A percentile compares a stretch with the other conserved stretches of the same genome.
phyloP scores from a whole-genome alignment of 2,888 invertebrate genomes.

The Beris chalybata region DNA sequence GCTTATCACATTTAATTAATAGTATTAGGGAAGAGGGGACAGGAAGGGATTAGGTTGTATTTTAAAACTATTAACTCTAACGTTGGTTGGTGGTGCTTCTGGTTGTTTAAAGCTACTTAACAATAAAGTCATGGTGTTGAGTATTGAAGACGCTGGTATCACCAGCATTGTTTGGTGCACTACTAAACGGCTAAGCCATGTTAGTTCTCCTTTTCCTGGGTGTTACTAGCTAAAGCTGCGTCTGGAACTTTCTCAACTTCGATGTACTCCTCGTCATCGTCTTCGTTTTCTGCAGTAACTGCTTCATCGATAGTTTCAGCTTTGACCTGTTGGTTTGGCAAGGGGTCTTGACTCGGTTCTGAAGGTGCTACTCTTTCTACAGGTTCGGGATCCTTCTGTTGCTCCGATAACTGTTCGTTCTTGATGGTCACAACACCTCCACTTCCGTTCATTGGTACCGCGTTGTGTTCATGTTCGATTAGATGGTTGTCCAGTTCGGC shows the following conservation, averaged over 20 bases:
- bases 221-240: slow-evolving; percentile 7
- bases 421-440: slow-evolving; percentile 3
- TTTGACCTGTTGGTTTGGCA: slow-evolving; percentile 25
- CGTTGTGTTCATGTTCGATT: slow-evolving; percentile 60
- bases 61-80: no score
- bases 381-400: neutral
- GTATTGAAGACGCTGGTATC: no score
- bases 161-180: no score
- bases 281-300: slow-evolving; percentile 39
- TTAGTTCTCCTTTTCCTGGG: neutral
- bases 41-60: no score
- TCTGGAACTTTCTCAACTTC: slow-evolving; percentile 54
- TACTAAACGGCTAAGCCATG: neutral
- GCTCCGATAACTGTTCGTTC: slow-evolving; percentile 7
- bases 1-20: slow-evolving; percentile 23
- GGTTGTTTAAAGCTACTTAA: no score
- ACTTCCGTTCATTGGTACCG: neutral
- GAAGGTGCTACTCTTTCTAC: neutral
- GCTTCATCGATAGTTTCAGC: slow-evolving; percentile 25
- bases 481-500: slow-evolving; percentile 89
- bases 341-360: neutral
- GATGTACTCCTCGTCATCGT: slow-evolving; percentile 56
- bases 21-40: no score
- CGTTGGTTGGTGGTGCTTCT: no score
- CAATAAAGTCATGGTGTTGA: no score